phyloP scores from a whole-genome alignment of 2,113 vertebrate species.

The Phylloscopus whistleri region DNA sequence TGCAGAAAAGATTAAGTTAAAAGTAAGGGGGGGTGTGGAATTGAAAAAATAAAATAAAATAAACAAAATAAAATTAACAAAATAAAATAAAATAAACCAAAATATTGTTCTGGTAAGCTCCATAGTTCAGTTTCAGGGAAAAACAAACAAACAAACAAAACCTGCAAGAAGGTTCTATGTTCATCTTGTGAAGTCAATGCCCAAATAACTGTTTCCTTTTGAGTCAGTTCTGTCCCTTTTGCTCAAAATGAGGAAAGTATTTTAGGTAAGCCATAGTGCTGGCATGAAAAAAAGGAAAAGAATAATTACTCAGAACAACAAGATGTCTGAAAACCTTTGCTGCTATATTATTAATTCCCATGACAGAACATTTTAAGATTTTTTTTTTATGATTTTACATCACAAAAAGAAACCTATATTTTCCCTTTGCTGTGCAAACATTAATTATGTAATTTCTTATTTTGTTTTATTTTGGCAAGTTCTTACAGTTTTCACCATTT shows the following conservation, averaged over 20 bases:
- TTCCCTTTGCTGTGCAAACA: neutral
- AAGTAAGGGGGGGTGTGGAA: fast-evolving
- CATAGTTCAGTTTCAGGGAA: neutral
- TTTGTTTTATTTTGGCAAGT: neutral
- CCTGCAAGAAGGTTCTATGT: neutral
- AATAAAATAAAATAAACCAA: neutral
- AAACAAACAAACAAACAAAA: neutral
- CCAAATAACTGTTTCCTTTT: neutral
- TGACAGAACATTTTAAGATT: neutral
- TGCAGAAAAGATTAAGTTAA: neutral
- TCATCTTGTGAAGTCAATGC: neutral
- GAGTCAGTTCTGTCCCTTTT: neutral
- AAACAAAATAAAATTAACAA: neutral
- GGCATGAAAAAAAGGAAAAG: neutral
- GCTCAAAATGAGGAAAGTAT: neutral
- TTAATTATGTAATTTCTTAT: neutral
- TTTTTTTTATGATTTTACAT: neutral
- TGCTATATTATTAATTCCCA: neutral
- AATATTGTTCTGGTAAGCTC: neutral
- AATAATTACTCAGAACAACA: neutral
- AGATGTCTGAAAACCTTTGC: neutral
- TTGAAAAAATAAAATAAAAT: neutral
- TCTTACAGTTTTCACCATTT: neutral
- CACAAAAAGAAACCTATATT: neutral
- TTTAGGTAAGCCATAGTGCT: neutral